Evolutionary conservation across 2,113 vertebrate species (phyloP).

Genomic region (Ascaphus truei): DNA sequence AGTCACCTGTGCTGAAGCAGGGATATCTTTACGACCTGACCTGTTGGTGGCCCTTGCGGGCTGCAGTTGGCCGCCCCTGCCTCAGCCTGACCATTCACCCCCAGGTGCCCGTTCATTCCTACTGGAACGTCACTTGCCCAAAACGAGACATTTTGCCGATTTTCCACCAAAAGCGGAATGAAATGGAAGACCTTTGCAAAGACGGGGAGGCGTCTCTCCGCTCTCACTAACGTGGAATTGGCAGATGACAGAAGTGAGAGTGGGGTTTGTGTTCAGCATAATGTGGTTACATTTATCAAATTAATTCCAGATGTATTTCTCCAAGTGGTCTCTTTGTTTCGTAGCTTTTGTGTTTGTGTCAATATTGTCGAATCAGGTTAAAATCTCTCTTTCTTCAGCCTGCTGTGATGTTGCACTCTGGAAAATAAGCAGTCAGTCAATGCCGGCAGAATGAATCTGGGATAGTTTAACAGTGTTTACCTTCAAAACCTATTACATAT

Average conservation of each 20-base stretch:
- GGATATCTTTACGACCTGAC: too few species aligned
- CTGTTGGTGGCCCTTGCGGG: too few species aligned
- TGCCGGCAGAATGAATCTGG: constrained; percentile 1
- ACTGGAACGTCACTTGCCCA: constrained; percentile 43
- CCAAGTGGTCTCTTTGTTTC: constrained; percentile 38
- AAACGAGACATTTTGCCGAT: constrained; percentile 54
- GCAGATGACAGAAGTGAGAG: constrained; percentile 42
- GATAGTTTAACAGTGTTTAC: not conserved
- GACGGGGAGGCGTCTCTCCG: constrained; percentile 40
- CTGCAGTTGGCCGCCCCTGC: too few species aligned
- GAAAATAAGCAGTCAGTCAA: constrained; percentile 34
- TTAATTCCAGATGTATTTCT: constrained; percentile 52
- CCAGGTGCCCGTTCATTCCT: constrained; percentile 22
- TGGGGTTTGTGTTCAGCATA: constrained; percentile 39
- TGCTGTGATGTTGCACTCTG: constrained; percentile 33
- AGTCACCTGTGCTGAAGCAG: too few species aligned
- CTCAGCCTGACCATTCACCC: too few species aligned
- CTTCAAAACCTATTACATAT: not conserved
- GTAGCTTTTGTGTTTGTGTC: not conserved
- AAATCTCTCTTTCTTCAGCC: constrained; percentile 39
- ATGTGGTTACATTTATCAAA: constrained; percentile 27
- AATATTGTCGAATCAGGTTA: constrained; percentile 17
- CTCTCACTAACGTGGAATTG: constrained; percentile 42
- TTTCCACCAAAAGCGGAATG: constrained; percentile 47
- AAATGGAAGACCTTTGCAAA: constrained; percentile 44